Base-by-base conservation (phyloP, 2,888 invertebrate genomes). In the Bembecia ichneumoniformis region DNA sequence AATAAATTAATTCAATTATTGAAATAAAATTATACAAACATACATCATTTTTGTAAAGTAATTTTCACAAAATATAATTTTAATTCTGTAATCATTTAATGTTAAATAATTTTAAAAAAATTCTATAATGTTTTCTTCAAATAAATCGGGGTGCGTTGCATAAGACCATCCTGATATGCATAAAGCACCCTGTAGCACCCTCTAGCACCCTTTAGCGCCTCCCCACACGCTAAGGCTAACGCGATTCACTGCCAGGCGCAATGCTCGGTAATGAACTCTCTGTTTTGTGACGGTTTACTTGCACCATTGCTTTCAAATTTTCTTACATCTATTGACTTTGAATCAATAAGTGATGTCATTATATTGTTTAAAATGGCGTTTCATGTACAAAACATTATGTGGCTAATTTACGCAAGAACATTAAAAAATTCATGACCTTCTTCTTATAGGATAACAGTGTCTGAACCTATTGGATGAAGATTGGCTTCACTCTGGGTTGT, bases 201-300 rank as follows among this genome's bases (percentile, higher is more conserved):
- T 49, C 55, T 54, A 56, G 55, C 53, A 52, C 53, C 55, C 54
- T n/a, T n/a, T n/a, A n/a, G n/a, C n/a, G 55, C 57, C 54, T 40
- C 16, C 14, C 16, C 44, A 14, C 44, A 16, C 44, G 44, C 15
- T 11, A 44, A 44, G 44, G 44, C 17, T 44, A 17, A 40, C 40
- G 40, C 40, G 40, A 40, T 40, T 40, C 40, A 40, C 40, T 40
- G 28, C 28, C 28, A 40, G 40, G 54, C 53, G 53, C 62, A 48
- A 60, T 58, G 61, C 54, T 53, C 55, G 55, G 63, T 73, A 74
- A 77, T 72, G 73, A 78, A 71, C 71, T 68, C 64, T 59, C 46
- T 55, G 55, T 54, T 52, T 52, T 54, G 49, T 46, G 47, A 55
- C 54, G 51, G 47, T 51, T 50, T 52, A 51, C 51, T 15, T 11